These are phyloP conservation scores for Nannoperca australis DNA, from an alignment of 2,797 vertebrate genomes.

Conservation along the genomic window DNA sequence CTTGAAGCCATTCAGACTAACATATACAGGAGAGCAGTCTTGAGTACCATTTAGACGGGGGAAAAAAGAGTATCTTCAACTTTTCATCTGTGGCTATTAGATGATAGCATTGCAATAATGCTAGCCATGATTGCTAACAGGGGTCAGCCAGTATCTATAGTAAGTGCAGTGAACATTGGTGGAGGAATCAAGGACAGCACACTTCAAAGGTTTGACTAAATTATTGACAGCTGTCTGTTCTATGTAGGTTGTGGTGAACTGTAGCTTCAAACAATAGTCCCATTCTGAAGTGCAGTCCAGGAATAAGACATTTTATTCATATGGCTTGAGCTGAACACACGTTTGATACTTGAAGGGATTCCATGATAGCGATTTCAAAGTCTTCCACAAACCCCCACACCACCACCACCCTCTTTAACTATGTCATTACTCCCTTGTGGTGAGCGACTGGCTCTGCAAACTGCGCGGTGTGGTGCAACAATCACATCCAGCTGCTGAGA, in stretches of 20 bases:
- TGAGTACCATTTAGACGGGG: constrained; percentile 38
- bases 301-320: constrained; percentile 40
- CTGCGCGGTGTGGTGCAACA: constrained; percentile 72
- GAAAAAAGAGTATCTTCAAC: constrained; percentile 37
- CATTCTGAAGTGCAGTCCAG: constrained; percentile 33
- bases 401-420: constrained; percentile 70
- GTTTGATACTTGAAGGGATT: constrained; percentile 55
- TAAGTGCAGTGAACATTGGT: not conserved
- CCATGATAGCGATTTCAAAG: constrained; percentile 73
- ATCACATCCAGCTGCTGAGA: constrained; percentile 83
- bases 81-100: constrained; percentile 46
- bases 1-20: constrained; percentile 65
- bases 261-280: constrained; percentile 52
- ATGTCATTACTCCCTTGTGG: constrained; percentile 77
- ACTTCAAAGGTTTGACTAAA: constrained; percentile 50
- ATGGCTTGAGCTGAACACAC: constrained; percentile 20
- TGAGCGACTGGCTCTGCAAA: constrained; percentile 58
- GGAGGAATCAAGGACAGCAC: constrained; percentile 13
- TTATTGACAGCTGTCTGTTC: constrained; percentile 51
- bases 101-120: constrained; percentile 42
- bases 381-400: constrained; percentile 57
- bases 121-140: constrained; percentile 53
- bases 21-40: constrained; percentile 40
- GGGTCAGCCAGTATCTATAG: constrained; percentile 43
- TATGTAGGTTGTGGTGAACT: constrained; percentile 20